A percentile compares a stretch with the other conserved stretches of the same genome.
Conservation (phyloP, 2,113 vertebrate genomes). For the Salvelinus alpinus region DNA sequence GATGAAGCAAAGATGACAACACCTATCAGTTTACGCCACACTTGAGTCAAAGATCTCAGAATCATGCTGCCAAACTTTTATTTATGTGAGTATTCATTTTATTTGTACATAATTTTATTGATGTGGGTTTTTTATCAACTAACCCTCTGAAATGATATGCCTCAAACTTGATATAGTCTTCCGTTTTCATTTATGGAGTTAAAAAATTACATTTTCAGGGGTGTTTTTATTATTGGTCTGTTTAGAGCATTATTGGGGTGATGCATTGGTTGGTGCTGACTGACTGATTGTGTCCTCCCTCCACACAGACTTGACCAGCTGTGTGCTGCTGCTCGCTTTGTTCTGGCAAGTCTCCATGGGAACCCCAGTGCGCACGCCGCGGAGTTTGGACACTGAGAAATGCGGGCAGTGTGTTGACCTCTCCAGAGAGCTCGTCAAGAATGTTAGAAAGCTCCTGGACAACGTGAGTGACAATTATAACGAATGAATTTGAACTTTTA, state of each 20-base stretch:
- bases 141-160: too few relatives aligned
- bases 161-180: too few relatives aligned
- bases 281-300: background rate
- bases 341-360: slow-evolving; percentile 19
- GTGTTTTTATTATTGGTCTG: too few relatives aligned
- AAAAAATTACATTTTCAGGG: too few relatives aligned
- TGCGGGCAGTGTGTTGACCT: background rate
- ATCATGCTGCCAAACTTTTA: slow-evolving; percentile 38
- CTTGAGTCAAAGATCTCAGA: background rate
- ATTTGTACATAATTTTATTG: background rate
- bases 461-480: slow-evolving; percentile 49
- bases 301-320: slow-evolving; percentile 43
- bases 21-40: background rate
- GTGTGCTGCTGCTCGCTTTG: slow-evolving; percentile 36
- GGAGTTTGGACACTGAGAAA: background rate
- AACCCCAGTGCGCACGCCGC: background rate
- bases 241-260: too few relatives aligned
- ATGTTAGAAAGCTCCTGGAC: slow-evolving; percentile 8
- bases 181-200: too few relatives aligned
- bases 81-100: slow-evolving; percentile 48
- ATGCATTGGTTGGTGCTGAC: too few relatives aligned
- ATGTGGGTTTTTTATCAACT: background rate
- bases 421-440: slow-evolving; percentile 41
- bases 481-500: too few relatives aligned
- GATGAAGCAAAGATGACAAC: slow-evolving; percentile 1